Conservation (phyloP, 2,888 invertebrate genomes). For the Phalera bucephala region DNA sequence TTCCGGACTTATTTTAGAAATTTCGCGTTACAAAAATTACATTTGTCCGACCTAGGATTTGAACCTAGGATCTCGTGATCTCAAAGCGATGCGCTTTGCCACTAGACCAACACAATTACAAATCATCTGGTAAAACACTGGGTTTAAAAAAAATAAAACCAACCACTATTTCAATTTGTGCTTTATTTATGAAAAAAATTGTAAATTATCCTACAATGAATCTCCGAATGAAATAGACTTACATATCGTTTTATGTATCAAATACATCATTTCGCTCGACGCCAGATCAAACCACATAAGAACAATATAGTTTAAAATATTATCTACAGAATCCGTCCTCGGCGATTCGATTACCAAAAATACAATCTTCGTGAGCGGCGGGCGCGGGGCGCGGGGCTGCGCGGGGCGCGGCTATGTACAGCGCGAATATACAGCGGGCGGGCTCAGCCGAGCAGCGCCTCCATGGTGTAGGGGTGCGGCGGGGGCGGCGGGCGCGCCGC, state of each 20-base stretch:
- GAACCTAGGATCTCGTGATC: too few relatives aligned
- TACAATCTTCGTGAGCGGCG: slow-evolving; percentile 64
- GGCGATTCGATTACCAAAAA: slow-evolving; percentile 81
- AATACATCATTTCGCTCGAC: slow-evolving; percentile 81
- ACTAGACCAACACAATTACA: too few relatives aligned
- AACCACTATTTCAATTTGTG: slow-evolving; percentile 80
- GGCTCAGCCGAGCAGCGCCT: slow-evolving; percentile 84
- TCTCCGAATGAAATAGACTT: slow-evolving; percentile 84
- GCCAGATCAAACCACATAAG: slow-evolving; percentile 82
- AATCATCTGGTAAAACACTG: too few relatives aligned
- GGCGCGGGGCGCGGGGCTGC: slow-evolving; percentile 23
- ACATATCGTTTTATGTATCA: slow-evolving; percentile 83
- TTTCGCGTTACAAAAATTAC: too few relatives aligned
- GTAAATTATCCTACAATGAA: slow-evolving; percentile 86
- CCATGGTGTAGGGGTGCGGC: slow-evolving; percentile 85
- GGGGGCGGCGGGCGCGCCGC: slow-evolving; percentile 61
- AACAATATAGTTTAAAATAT: slow-evolving; percentile 82
- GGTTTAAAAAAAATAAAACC: slow-evolving; percentile 74
- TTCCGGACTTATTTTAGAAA: too few relatives aligned
- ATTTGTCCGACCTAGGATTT: too few relatives aligned
- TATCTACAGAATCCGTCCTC: slow-evolving; percentile 82
- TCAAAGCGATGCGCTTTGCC: too few relatives aligned
- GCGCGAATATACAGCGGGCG: slow-evolving; percentile 60
- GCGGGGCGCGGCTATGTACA: slow-evolving; percentile 54
- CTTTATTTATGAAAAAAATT: slow-evolving; percentile 87